A percentile compares a stretch with the other conserved stretches of the same genome.
These are phyloP conservation scores for Chaetophractus vellerosus DNA, from an alignment of 2,797 vertebrate species.

Conservation along the genomic window DNA sequence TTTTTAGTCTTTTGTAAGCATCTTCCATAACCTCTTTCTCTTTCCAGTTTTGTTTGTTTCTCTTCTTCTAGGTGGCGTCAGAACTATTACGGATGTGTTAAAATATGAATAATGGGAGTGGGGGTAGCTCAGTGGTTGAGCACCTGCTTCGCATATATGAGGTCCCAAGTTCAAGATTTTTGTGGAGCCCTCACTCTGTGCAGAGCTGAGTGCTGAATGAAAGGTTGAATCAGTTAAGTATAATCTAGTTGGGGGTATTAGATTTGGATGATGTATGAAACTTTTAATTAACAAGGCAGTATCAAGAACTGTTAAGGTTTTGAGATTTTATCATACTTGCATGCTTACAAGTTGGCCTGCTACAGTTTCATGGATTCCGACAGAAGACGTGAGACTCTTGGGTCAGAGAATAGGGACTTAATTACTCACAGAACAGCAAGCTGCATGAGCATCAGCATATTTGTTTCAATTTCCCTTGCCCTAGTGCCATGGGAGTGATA, in stretches of 20 bases:
- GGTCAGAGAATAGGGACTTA: background rate
- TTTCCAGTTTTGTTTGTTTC: background rate
- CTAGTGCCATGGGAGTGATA: background rate
- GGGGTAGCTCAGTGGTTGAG: too few species aligned
- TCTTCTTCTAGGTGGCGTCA: background rate
- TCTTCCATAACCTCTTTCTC: background rate
- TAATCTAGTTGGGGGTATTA: background rate
- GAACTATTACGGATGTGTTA: background rate
- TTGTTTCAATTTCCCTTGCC: background rate
- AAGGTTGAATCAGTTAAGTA: background rate
- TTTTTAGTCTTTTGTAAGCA: constrained; percentile 22
- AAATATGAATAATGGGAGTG: background rate
- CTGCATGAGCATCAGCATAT: background rate
- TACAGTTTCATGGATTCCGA: background rate
- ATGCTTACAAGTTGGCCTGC: background rate
- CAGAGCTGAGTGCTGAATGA: background rate
- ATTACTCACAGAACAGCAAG: background rate
- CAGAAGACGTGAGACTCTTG: background rate
- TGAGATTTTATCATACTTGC: background rate
- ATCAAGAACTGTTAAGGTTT: background rate
- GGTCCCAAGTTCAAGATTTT: background rate
- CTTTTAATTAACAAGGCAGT: background rate
- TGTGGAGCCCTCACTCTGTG: background rate
- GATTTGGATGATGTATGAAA: background rate
- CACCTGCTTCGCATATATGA: too few species aligned